Evolutionary conservation across 2,888 invertebrate species (phyloP), one percentile per base, ranked within the genome.

Genomic region (Agrilus mali): DNA sequence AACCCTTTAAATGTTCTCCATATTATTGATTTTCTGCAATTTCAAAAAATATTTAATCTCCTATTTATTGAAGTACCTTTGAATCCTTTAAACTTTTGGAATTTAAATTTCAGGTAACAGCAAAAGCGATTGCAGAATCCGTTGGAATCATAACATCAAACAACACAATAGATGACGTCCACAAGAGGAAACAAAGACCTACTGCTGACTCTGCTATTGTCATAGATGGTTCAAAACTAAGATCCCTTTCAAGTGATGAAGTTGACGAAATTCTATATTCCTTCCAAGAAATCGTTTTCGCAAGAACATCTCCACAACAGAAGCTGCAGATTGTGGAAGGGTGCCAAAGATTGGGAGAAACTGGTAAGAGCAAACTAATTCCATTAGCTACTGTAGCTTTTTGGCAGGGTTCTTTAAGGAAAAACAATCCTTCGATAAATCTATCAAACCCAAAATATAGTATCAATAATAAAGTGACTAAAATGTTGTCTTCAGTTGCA

Each of bases 261-360:
- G 50, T 75, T 35, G 77, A 78, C 50, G 65, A 73, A 22, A 64
- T 80, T 31, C 64, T 82, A 34, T 61, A 61, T 14, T 64, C 68
- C 51, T 75, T 78, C 52, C 65, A 69, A 40, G 80, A 81, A 57
- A 77, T 79, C 35, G 78, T 80, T 4, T 80, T 80, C 55, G 78
- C 79, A 0, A 61, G 74, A 20, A 73, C 73, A 0, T 71, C 72
- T 2, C 73, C 73, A 0, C 70, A 71, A 3, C 74, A 74, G 49
- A 74, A 74, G 44, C 52, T 73, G 10, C 71, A 75, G 43, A 81
- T 81, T 51, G 81, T 81, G 8, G 89, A 90, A 65, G 87, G 86
- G 40, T 89, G 85, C 60, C 89, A 89, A 63, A 70, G 82, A 40
- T 70, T 77, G 39, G 83, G 83, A 14, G 78, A 77, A 46, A 81